Base-by-base conservation (phyloP, 2,797 vertebrate genomes). In the Echiichthys vipera region DNA sequence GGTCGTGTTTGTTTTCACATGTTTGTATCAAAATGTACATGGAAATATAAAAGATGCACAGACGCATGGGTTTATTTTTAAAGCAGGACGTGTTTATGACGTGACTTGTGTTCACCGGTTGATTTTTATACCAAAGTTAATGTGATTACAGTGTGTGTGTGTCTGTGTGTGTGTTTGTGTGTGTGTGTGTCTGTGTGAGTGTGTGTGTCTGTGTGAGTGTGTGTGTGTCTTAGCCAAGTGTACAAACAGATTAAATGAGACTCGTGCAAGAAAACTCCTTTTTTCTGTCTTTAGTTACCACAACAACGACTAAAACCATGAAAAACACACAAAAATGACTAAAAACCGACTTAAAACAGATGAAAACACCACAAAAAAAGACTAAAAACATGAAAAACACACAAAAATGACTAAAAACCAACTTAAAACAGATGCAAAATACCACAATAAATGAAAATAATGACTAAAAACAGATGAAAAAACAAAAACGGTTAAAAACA, bases 11-110 rank as follows among this genome's bases (percentile, higher is more conserved):
- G 71, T 90, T 86, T 81, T 51, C 85, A 83, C 83, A 82, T 74
- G 82, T 70, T 70, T 93, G 91, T 95, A 92, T 77, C 84, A 92
- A 89, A 92, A 29, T 94, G 90, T 93, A 91, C 90, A 94, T 69
- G 77, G 91, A 86, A 76, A 63, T 87, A 88, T 85, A 83, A 90
- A 80, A 57, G 66, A 75, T 80, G 83, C 83, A 57, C 87, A 88
- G 74, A 87, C 93, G 94, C 95, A 96, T 95, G 94, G 83, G 71
- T 93, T 95, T 94, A 92, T 94, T 95, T 95, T 95, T 95, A 34
- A 84, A 84, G 25, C 64, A 57, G 57, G 75, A 80, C 47, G 40
- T 73, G 62, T 65, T 81, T 71, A 88, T 72, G 49, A 67, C 72
- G 78, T 71, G 78, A 84, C 63, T 82, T 79, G 71, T 15, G 61